Evolutionary conservation across 2,113 vertebrate genomes (phyloP), one percentile per base, ranked within the genome.

Genomic region (Phasianus colchicus): DNA sequence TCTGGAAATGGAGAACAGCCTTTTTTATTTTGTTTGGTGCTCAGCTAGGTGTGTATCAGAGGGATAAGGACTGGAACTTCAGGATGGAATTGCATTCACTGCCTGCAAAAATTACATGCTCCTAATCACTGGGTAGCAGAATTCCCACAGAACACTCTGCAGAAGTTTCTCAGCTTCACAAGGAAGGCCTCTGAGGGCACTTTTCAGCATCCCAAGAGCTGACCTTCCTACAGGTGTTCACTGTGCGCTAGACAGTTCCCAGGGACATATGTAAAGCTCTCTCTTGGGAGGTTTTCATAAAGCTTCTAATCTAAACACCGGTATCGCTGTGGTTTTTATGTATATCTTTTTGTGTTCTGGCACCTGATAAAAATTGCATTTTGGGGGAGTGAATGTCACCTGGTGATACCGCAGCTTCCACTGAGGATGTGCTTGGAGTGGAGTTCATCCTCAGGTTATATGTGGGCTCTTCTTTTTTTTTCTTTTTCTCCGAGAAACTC

Each of bases 321-420:
- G 36, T 32, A 58, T 45, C 67, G 24, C 76, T 70, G 61, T 9
- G 40, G 40, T 63, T 93, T 92, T 55, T 14, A 83, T 94, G 70
- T 90, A 12, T 91, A 90, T 90, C 91, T 92, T 65, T 92, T 90
- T 79, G 83, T 91, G 71, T 91, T 90, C 94, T 95, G 95, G 80
- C 95, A 90, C 73, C 86, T 82, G 92, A 95, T 93, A 96, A 95
- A 91, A 96, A 73, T 60, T 60, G 85, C 89, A 83, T 75, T 91
- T 90, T 48, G 72, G 80, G 29, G 0, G 3, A 69, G 21, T 29
- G 65, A 61, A n/a, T 65, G 65, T 95, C 88, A 95, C 88, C 63
- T 92, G 83, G 27, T 63, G 81, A 93, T 69, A 90, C 30, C 48
- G 42, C 86, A 92, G 69, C 66, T 88, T 95, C 83, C 90, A 50